Percentiles rank a stretch among this genome's conserved stretches.
phyloP scores from a whole-genome alignment of 2,113 vertebrate genomes.

The Bambusicola thoracicus region DNA sequence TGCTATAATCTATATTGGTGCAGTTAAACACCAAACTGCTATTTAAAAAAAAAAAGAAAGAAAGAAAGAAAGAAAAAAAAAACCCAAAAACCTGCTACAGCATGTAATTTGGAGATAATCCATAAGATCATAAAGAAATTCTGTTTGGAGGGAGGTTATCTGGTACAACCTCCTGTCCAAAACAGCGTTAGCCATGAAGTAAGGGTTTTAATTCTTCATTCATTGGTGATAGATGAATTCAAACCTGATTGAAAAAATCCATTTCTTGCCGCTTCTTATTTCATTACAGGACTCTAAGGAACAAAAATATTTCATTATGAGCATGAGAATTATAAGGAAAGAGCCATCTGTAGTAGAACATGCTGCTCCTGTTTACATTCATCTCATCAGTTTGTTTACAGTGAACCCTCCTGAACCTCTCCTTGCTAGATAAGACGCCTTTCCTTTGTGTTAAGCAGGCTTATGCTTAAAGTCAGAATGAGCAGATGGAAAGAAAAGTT shows the following conservation, averaged over 20 bases:
- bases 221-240: not conserved
- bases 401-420: constrained; percentile 64
- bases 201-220: not conserved
- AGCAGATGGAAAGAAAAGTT: constrained; percentile 70
- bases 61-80: not conserved
- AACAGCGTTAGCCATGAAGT: not conserved
- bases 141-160: not conserved
- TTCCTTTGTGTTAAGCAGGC: constrained; percentile 60
- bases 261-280: constrained; percentile 3
- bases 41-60: not conserved
- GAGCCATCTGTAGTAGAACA: constrained; percentile 63
- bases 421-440: constrained; percentile 41
- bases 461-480: constrained; percentile 62
- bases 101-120: not conserved
- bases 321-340: constrained; percentile 18
- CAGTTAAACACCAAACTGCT: not conserved
- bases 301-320: constrained; percentile 31
- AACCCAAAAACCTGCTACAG: not conserved
- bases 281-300: constrained; percentile 28
- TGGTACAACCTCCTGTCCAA: not conserved
- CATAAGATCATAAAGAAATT: not conserved
- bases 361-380: constrained; percentile 50
- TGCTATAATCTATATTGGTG: not conserved
- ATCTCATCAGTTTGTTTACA: constrained; percentile 69
- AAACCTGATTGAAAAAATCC: not conserved